These are phyloP conservation scores for Atherinomorus stipes DNA, from an alignment of 2,113 vertebrate species.

Conservation along the genomic window DNA sequence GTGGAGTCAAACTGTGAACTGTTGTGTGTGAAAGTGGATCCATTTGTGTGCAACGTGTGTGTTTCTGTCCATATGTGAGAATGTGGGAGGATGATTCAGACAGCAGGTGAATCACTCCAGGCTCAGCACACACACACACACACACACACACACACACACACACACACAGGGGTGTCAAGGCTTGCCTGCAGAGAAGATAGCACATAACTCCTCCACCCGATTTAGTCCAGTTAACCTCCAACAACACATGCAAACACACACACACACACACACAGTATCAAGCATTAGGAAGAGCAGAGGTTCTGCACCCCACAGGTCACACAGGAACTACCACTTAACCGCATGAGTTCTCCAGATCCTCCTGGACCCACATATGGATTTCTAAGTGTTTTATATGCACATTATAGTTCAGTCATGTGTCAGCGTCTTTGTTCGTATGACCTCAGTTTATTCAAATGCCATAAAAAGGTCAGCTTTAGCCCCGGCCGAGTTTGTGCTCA, in stretches of 20 bases:
- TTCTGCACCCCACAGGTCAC: not conserved
- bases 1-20: not conserved
- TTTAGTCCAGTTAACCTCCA: conserved; percentile 57
- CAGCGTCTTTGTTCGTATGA: conserved; percentile 34
- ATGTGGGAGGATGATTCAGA: conserved; percentile 58
- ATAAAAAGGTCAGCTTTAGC: conserved; percentile 65
- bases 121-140: conserved; percentile 36
- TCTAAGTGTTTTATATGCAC: conserved; percentile 26
- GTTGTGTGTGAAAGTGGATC: conserved; percentile 18
- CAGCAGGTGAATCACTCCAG: conserved; percentile 68
- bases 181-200: conserved; percentile 37
- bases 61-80: not conserved
- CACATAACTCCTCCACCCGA: conserved; percentile 48
- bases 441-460: conserved; percentile 62
- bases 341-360: conserved; percentile 1
- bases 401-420: conserved; percentile 47
- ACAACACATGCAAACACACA: conserved; percentile 9
- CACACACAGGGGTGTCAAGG: conserved; percentile 35
- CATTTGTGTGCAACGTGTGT: not conserved
- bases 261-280: not conserved
- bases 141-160: conserved; percentile 21
- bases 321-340: conserved; percentile 16
- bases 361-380: not conserved
- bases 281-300: not conserved
- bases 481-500: conserved; percentile 33